A percentile compares a stretch with the other conserved stretches of the same genome.
phyloP scores from a whole-genome alignment of 2,797 vertebrate species.

The Pygocentrus nattereri region DNA sequence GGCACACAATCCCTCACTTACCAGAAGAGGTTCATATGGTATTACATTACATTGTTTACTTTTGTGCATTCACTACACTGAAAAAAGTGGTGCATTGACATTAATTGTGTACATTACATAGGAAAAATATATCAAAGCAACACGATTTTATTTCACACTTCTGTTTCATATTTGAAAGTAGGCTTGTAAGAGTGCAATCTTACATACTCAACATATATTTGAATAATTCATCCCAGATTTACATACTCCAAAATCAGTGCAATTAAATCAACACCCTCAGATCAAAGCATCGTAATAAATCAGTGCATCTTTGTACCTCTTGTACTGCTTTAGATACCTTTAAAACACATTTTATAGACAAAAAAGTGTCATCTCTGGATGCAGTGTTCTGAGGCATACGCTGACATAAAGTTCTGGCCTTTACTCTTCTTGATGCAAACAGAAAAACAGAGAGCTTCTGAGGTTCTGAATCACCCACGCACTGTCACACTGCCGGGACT shows the following conservation, averaged over 20 bases:
- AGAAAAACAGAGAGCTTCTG: neutral
- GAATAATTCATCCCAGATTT: neutral
- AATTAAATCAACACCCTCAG: neutral
- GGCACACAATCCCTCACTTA: neutral
- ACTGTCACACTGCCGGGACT: constrained; percentile 13
- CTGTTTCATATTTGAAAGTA: too few relatives aligned
- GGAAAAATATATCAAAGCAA: too few relatives aligned
- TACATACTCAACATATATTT: neutral
- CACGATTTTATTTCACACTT: too few relatives aligned
- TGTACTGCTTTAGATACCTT: neutral
- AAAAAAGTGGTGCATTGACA: too few relatives aligned
- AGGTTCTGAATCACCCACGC: constrained; percentile 10
- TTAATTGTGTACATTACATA: too few relatives aligned
- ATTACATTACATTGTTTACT: too few relatives aligned
- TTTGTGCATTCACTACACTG: too few relatives aligned
- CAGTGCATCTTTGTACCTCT: neutral
- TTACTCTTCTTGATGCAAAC: neutral
- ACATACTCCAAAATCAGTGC: neutral
- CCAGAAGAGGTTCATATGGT: too few relatives aligned
- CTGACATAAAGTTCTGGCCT: neutral
- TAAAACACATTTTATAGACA: neutral
- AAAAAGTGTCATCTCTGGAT: neutral
- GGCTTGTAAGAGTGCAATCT: too few relatives aligned
- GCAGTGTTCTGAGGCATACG: neutral
- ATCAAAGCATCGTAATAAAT: neutral